Conservation (phyloP, 1,140 invertebrate species). For the Aphaenogaster rudis region DNA sequence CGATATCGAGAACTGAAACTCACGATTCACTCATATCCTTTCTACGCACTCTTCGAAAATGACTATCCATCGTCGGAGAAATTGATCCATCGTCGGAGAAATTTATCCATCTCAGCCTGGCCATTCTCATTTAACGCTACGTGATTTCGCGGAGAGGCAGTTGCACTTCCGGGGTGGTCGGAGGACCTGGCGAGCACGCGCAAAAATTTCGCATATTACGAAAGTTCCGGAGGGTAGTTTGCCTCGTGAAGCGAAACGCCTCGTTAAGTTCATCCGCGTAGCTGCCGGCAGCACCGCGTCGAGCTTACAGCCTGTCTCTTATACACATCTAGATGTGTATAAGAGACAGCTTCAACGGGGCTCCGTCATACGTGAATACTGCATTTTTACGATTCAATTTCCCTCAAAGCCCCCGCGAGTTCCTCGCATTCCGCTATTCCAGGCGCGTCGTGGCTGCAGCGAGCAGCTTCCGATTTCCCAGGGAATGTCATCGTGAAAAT, state of each 20-base stretch:
- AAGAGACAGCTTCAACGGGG: constrained; percentile 59
- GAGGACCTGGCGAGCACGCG: too few species aligned
- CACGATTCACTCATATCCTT: background rate
- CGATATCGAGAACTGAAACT: background rate
- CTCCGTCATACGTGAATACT: constrained; percentile 66
- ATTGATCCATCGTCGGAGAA: background rate
- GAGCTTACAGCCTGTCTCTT: too few species aligned
- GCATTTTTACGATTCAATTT: constrained; percentile 74
- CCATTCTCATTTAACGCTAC: too few species aligned
- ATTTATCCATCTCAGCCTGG: too few species aligned
- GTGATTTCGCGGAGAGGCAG: too few species aligned
- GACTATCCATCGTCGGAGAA: background rate
- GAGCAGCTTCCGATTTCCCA: constrained; percentile 49
- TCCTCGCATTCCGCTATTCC: constrained; percentile 63
- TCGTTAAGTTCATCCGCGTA: too few species aligned
- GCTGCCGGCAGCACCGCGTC: too few species aligned
- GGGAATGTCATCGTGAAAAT: constrained; percentile 28
- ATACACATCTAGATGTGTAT: too few species aligned
- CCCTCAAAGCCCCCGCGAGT: constrained; percentile 60
- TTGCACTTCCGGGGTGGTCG: too few species aligned
- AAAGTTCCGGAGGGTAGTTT: too few species aligned
- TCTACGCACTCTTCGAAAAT: background rate
- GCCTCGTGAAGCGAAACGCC: too few species aligned
- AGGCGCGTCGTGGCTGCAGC: constrained; percentile 43
- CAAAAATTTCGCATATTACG: too few species aligned